Percentiles rank a stretch among this genome's conserved stretches.
Conservation (phyloP, 2,888 invertebrate species). For the Biston betularia region DNA sequence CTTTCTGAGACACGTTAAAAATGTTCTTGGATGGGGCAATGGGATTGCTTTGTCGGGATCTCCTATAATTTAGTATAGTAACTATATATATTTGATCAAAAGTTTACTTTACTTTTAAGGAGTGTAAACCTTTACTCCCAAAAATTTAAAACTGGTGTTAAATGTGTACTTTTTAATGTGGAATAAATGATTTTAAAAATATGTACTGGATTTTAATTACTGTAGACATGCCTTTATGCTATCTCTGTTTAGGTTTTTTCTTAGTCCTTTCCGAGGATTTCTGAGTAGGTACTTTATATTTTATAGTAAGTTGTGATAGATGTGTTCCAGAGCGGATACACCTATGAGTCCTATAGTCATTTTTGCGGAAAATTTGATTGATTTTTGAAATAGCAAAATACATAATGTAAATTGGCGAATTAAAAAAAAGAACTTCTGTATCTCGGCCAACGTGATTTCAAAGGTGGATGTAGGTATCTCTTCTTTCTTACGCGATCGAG, state of each 20-base stretch:
- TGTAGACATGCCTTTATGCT: neutral
- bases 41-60: neutral
- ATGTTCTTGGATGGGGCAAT: neutral
- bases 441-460: too few species aligned
- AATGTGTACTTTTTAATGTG: slow-evolving; percentile 26
- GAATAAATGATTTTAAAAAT: slow-evolving; percentile 22
- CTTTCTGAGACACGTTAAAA: neutral
- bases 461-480: too few species aligned
- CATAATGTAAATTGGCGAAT: too few species aligned
- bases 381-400: too few species aligned
- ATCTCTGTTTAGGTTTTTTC: neutral
- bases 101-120: slow-evolving; percentile 32
- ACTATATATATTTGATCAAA: slow-evolving; percentile 51
- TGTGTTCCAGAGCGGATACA: too few species aligned
- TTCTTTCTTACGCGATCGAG: too few species aligned
- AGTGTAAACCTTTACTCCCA: slow-evolving; percentile 10
- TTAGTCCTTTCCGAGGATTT: neutral
- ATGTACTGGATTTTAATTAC: neutral
- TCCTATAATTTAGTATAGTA: slow-evolving; percentile 50
- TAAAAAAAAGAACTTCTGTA: too few species aligned
- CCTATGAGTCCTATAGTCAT: too few species aligned
- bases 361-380: too few species aligned
- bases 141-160: slow-evolving; percentile 14
- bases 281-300: too few species aligned
- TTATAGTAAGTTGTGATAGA: too few species aligned